These are phyloP conservation scores for Branchinecta lynchi DNA, from an alignment of 1,140 invertebrate species.

Conservation along the genomic window DNA sequence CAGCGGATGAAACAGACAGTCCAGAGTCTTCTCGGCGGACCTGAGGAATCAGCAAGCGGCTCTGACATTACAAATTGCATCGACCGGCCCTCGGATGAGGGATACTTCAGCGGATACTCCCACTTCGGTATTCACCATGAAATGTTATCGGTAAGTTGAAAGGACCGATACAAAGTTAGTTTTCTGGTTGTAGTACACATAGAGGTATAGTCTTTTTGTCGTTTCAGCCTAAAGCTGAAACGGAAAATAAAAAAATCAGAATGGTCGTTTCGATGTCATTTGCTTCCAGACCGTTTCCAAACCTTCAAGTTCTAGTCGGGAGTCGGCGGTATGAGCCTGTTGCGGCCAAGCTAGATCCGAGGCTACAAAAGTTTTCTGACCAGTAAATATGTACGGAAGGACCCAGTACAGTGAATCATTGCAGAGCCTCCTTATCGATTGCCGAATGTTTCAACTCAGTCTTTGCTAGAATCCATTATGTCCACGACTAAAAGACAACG, in stretches of 20 bases:
- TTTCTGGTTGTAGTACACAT: no score
- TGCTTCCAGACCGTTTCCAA: not conserved
- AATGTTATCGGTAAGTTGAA: conserved; percentile 55
- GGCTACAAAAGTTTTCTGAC: no score
- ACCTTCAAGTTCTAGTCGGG: no score
- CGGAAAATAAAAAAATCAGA: conserved; percentile 27
- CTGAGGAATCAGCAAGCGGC: conserved; percentile 26
- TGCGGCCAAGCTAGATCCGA: no score
- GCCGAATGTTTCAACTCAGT: no score
- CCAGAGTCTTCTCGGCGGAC: conserved; percentile 19
- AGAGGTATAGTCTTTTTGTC: not conserved
- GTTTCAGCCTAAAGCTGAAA: conserved; percentile 27
- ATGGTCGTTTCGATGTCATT: conserved; percentile 25
- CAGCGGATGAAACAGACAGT: conserved; percentile 17
- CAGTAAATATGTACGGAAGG: no score
- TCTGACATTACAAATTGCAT: conserved; percentile 27
- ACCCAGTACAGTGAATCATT: no score
- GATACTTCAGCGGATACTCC: conserved; percentile 89
- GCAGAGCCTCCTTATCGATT: no score
- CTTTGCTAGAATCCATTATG: no score
- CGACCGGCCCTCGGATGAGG: conserved; percentile 36
- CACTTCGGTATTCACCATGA: conserved; percentile 97
- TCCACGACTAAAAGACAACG: no score
- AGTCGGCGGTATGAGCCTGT: no score
- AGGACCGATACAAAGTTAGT: no score